Evolutionary conservation across 2,888 invertebrate genomes (phyloP).

Genomic region (Parnassius smintheus): DNA sequence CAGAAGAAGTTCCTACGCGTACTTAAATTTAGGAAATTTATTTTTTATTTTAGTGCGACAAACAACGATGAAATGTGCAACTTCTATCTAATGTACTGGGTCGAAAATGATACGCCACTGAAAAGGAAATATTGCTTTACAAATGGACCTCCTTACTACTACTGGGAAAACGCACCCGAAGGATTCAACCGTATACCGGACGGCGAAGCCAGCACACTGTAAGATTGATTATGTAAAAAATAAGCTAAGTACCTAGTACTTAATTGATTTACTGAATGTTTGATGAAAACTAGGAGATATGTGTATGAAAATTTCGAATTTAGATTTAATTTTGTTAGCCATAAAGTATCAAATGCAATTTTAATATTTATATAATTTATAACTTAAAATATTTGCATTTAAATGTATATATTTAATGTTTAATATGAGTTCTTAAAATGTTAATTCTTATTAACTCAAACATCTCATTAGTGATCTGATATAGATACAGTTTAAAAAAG

Average conservation of each 20-base stretch:
- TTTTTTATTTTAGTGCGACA: slow-evolving; percentile 82
- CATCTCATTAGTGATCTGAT: neutral
- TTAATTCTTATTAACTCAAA: neutral
- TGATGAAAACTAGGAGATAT: neutral
- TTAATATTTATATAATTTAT: neutral
- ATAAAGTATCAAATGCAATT: neutral
- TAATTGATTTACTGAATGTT: no score
- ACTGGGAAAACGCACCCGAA: slow-evolving; percentile 86
- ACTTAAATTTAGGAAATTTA: neutral
- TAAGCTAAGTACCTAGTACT: no score
- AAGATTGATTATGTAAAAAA: slow-evolving; percentile 30
- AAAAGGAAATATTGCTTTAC: slow-evolving; percentile 91
- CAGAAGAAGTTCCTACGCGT: no score
- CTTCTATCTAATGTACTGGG: slow-evolving; percentile 97
- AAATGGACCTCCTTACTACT: slow-evolving; percentile 91
- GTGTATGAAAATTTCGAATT: slow-evolving; percentile 3
- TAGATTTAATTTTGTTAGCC: neutral
- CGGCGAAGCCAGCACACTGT: slow-evolving; percentile 81
- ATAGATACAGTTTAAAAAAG: neutral
- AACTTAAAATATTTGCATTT: slow-evolving; percentile 1
- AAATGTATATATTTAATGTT: neutral
- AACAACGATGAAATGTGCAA: slow-evolving; percentile 97
- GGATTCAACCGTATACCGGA: slow-evolving; percentile 89
- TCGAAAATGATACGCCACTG: slow-evolving; percentile 87
- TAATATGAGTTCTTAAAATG: neutral